These are phyloP conservation scores for Phymastichus coffea DNA, from an alignment of 1,140 invertebrate species.

Conservation along the genomic window DNA sequence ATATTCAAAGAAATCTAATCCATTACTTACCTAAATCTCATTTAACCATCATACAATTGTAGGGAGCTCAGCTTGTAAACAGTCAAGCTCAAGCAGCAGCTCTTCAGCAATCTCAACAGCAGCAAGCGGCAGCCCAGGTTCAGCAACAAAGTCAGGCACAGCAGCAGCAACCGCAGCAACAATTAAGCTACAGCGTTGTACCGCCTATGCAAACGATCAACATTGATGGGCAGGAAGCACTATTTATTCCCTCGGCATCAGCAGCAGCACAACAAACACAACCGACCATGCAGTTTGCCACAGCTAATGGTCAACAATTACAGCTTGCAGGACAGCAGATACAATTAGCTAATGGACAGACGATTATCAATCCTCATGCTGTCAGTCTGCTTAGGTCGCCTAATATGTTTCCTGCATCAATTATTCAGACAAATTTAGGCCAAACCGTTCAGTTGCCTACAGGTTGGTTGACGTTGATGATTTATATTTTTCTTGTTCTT, in stretches of 20 bases:
- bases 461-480: constrained; percentile 46
- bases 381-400: constrained; percentile 58
- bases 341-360: constrained; percentile 60
- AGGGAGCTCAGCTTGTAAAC: constrained; percentile 50
- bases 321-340: constrained; percentile 59
- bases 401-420: constrained; percentile 52
- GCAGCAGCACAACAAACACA: constrained; percentile 46
- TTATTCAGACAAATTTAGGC: constrained; percentile 53
- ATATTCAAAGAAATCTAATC: too few relatives aligned
- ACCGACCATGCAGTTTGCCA: constrained; percentile 51
- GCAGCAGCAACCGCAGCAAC: constrained; percentile 55
- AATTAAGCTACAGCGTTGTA: constrained; percentile 65
- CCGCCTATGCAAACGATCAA: constrained; percentile 84
- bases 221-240: constrained; percentile 88
- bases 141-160: constrained; percentile 48
- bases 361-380: constrained; percentile 53
- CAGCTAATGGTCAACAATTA: constrained; percentile 55
- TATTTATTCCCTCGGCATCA: constrained; percentile 75
- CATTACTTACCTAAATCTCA: too few relatives aligned
- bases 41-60: too few relatives aligned
- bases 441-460: constrained; percentile 57
- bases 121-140: constrained; percentile 53
- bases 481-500: not conserved
- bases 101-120: constrained; percentile 56
- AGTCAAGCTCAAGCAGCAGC: constrained; percentile 48